Evolutionary conservation across 2,888 invertebrate genomes (phyloP).

Genomic region (Sminthurinus aureus): DNA sequence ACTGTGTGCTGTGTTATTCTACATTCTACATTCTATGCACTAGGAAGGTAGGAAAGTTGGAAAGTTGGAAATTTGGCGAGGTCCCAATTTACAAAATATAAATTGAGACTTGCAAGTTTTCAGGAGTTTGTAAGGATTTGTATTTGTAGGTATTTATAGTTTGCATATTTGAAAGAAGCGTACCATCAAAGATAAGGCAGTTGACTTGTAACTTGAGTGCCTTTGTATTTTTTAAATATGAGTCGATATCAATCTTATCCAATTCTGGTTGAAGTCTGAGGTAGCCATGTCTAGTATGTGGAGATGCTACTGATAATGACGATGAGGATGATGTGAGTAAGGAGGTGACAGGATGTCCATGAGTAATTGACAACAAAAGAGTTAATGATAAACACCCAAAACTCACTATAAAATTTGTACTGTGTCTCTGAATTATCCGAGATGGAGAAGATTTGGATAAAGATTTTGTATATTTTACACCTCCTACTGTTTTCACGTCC

Average conservation of each 20-base stretch:
- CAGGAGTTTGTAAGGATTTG: no score
- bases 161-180: not conserved
- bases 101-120: no score
- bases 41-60: no score
- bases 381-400: not conserved
- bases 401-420: not conserved
- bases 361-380: not conserved
- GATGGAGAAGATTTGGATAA: not conserved
- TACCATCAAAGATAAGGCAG: constrained; percentile 38
- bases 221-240: constrained; percentile 38
- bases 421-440: no score
- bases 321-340: not conserved
- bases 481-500: no score
- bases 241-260: constrained; percentile 40
- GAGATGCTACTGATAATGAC: not conserved
- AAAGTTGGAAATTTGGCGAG: no score
- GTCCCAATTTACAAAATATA: no score
- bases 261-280: constrained; percentile 3
- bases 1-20: no score
- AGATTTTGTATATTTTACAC: not conserved
- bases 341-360: not conserved
- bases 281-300: not conserved
- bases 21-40: no score
- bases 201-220: constrained; percentile 38
- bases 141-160: no score